Evolutionary conservation across 2,113 vertebrate genomes (phyloP), one percentile per base, ranked within the genome.

Genomic region (Lethenteron camtschaticum): DNA sequence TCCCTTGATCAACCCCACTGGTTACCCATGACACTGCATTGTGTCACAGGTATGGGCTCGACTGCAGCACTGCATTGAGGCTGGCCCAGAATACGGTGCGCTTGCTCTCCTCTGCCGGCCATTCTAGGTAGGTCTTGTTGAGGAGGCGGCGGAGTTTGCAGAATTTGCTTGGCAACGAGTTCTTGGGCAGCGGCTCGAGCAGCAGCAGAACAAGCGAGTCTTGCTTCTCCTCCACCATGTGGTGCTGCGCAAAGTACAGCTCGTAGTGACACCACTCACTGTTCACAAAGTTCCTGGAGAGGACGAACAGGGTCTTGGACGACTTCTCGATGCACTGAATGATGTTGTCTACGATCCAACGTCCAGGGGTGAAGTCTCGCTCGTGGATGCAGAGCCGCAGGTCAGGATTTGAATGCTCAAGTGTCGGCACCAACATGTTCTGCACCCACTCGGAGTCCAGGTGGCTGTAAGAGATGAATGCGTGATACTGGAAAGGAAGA

Each of bases 191-290:
- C 2, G 85, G 85, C 72, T 90, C 89, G 75, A 95, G 76, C 2
- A 95, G 80, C 13, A 95, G 12, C 2, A 95, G 76, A 63, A 95
- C 83, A 1, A 75, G 84, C 0, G 81, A 74, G 0, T 90, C 84
- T 0, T 82, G 75, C 56, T 82, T 79, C 72, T 88, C 86, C 1
- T 90, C 85, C 3, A 90, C 85, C 69, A 95, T 82, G 56, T 86
- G 83, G 73, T 90, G 90, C 66, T 94, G 88, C 0, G 86, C 89
- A 78, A 88, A 92, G 76, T 95, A 86, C 77, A 95, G 80, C 72
- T 95, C 90, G 0, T 92, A 94, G n/a, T 83, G 86, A 77, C 90
- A 95, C 90, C 90, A 95, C 72, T 92, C 88, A 0, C 87, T 94
- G 72, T 70, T 80, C 58, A 95, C 84, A 20, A 95, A 95, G 75